Conservation (phyloP, 2,888 invertebrate genomes). For the Spialia ferax region DNA sequence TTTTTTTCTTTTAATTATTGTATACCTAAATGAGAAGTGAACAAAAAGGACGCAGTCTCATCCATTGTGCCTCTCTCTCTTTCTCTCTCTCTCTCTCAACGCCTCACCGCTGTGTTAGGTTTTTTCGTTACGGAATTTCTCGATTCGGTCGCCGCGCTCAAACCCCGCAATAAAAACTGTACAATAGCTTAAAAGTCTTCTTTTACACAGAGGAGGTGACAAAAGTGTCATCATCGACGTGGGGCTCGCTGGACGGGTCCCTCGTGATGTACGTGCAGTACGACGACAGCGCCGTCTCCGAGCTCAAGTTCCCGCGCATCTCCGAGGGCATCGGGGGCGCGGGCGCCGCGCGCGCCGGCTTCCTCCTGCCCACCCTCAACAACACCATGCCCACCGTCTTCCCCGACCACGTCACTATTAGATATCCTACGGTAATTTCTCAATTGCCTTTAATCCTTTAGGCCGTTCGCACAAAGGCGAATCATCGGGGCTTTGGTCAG, state of each 20-base stretch:
- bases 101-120: too few relatives aligned
- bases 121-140: too few relatives aligned
- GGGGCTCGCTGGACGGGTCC: slow-evolving; percentile 94
- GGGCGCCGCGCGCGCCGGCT: slow-evolving; percentile 85
- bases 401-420: slow-evolving; percentile 92
- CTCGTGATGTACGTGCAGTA: slow-evolving; percentile 95
- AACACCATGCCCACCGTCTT: slow-evolving; percentile 88
- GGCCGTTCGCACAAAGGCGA: too few relatives aligned
- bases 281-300: slow-evolving; percentile 93
- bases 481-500: too few relatives aligned
- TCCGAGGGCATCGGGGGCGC: slow-evolving; percentile 89
- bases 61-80: too few relatives aligned
- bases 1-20: too few relatives aligned
- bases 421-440: slow-evolving; percentile 91
- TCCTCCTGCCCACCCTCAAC: slow-evolving; percentile 72
- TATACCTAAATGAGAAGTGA: too few relatives aligned
- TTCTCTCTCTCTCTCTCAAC: too few relatives aligned
- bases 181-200: too few relatives aligned
- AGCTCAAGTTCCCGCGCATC: slow-evolving; percentile 94
- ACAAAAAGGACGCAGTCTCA: too few relatives aligned
- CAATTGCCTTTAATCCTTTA: background rate
- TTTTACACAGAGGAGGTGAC: slow-evolving; percentile 93
- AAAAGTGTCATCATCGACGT: slow-evolving; percentile 92
- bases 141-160: too few relatives aligned
- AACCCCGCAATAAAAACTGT: too few relatives aligned